Conservation (phyloP, 2,113 vertebrate species). For the Bungarus multicinctus region DNA sequence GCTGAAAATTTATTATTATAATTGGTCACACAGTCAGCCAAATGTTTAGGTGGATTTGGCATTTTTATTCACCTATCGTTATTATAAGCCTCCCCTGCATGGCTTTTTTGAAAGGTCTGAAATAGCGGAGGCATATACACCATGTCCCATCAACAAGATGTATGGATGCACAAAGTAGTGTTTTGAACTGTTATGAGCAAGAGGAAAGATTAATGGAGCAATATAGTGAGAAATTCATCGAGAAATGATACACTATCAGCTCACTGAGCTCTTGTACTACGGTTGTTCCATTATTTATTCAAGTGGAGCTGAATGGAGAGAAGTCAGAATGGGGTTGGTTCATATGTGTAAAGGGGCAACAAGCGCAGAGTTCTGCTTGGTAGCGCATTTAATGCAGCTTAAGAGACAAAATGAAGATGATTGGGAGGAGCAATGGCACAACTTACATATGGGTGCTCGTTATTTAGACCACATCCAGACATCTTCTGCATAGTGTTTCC, state of each 20-base stretch:
- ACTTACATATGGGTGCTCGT: too few relatives aligned
- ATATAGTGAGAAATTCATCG: neutral
- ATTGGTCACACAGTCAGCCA: neutral
- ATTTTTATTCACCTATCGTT: neutral
- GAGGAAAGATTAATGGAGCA: neutral
- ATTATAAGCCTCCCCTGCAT: neutral
- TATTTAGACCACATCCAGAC: neutral
- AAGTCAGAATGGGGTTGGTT: neutral
- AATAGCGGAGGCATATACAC: neutral
- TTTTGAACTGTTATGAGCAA: neutral
- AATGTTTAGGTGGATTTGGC: neutral
- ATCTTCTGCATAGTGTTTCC: neutral
- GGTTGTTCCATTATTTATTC: neutral
- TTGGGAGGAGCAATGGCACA: neutral
- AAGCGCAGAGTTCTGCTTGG: neutral
- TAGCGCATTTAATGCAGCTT: neutral
- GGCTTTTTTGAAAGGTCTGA: neutral
- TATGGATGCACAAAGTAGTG: neutral
- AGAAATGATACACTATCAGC: neutral
- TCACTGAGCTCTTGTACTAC: neutral
- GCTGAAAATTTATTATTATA: neutral
- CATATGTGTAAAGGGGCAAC: neutral
- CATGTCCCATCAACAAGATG: neutral
- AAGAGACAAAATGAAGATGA: neutral
- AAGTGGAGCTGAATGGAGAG: neutral